A percentile compares a stretch with the other conserved stretches of the same genome.
Conservation (phyloP, 2,797 vertebrate genomes). For the Taenioides sp. region DNA sequence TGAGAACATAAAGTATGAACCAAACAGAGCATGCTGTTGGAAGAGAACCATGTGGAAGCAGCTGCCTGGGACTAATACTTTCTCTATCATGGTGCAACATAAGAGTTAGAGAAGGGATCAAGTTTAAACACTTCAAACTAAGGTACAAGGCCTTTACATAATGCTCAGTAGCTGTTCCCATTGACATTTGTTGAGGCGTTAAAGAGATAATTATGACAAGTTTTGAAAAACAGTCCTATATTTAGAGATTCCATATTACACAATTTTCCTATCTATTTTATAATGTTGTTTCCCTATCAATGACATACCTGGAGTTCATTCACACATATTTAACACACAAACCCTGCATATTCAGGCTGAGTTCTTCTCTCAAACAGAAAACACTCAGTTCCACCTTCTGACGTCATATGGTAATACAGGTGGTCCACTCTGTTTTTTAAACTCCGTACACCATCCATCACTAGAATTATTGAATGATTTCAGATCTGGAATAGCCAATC, state of each 20-base stretch:
- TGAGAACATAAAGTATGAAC: background rate
- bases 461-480: no score
- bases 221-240: background rate
- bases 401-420: no score
- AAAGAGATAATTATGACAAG: background rate
- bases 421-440: no score
- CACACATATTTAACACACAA: no score
- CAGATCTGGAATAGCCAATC: no score
- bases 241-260: background rate
- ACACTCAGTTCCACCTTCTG: no score
- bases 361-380: no score
- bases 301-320: no score
- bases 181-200: background rate
- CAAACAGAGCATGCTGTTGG: background rate
- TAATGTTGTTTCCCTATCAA: no score
- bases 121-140: background rate
- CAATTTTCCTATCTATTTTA: no score
- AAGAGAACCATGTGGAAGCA: background rate
- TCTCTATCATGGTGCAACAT: background rate
- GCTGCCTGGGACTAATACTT: background rate
- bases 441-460: no score
- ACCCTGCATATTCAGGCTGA: no score
- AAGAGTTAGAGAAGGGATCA: background rate
- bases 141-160: constrained; percentile 14
- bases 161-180: constrained; percentile 12